Evolutionary conservation across 2,113 vertebrate species (phyloP).

Genomic region (Actenoides hombroni): DNA sequence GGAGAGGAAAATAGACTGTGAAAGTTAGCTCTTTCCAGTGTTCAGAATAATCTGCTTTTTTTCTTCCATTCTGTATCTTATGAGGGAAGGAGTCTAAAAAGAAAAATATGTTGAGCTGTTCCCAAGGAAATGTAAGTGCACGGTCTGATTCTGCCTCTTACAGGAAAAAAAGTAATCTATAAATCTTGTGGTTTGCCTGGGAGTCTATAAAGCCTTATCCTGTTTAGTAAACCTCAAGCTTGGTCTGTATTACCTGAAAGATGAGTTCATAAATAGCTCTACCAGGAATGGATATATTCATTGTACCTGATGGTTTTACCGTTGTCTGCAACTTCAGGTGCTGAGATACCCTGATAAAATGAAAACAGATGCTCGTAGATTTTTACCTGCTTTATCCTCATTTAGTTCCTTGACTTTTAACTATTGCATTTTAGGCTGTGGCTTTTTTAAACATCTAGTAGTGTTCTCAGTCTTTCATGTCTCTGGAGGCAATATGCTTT

Average conservation of each 20-base stretch:
- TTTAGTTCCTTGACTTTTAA: not conserved
- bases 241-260: not conserved
- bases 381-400: not conserved
- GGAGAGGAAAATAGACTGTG: conserved; percentile 28
- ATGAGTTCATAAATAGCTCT: not conserved
- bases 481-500: not conserved
- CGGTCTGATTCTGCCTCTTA: not conserved
- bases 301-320: not conserved
- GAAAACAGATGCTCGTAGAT: not conserved
- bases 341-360: not conserved
- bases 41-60: not conserved
- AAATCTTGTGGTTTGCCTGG: not conserved
- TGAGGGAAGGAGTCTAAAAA: not conserved
- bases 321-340: not conserved
- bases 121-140: not conserved
- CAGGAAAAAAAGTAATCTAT: not conserved
- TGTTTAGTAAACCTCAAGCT: not conserved
- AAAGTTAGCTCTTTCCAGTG: conserved; percentile 1
- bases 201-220: not conserved
- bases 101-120: not conserved
- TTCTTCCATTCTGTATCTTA: not conserved
- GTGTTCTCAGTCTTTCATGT: not conserved
- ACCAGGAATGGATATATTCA: not conserved
- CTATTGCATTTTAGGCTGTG: not conserved
- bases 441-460: not conserved